Evolutionary conservation across 2,888 invertebrate species (phyloP).

Genomic region (Catotricha subobsoleta): DNA sequence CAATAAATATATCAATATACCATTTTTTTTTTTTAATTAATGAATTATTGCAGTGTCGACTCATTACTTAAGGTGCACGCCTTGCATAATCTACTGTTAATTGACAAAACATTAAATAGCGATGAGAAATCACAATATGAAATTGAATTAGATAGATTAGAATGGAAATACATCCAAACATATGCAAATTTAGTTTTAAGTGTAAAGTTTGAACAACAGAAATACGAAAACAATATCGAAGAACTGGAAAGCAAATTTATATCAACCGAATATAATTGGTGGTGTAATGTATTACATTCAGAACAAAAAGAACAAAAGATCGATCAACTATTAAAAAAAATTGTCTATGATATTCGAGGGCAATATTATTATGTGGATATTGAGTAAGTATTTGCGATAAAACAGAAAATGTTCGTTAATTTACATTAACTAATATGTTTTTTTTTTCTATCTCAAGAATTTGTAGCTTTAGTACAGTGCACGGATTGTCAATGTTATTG

Average conservation of each 20-base stretch:
- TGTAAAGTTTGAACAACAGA: not conserved
- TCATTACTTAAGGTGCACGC: conserved; percentile 48
- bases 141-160: conserved; percentile 33
- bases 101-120: not conserved
- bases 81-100: conserved; percentile 34
- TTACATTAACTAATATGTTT: too few species aligned
- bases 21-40: not conserved
- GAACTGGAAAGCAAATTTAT: conserved; percentile 2
- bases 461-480: conserved; percentile 7
- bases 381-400: too few species aligned
- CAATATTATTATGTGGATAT: too few species aligned
- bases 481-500: conserved; percentile 18
- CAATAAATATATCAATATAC: too few species aligned
- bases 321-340: conserved; percentile 17
- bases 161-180: conserved; percentile 36
- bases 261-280: conserved; percentile 11
- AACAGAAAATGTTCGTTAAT: too few species aligned
- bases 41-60: conserved; percentile 39
- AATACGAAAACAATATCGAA: not conserved
- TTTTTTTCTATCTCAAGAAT: too few species aligned
- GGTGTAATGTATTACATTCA: conserved; percentile 7
- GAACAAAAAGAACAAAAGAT: conserved; percentile 4
- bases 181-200: conserved; percentile 13
- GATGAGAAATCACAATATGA: not conserved
- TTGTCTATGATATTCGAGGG: conserved; percentile 16